phyloP scores from a whole-genome alignment of 2,797 vertebrate species.

The Liasis olivaceus region DNA sequence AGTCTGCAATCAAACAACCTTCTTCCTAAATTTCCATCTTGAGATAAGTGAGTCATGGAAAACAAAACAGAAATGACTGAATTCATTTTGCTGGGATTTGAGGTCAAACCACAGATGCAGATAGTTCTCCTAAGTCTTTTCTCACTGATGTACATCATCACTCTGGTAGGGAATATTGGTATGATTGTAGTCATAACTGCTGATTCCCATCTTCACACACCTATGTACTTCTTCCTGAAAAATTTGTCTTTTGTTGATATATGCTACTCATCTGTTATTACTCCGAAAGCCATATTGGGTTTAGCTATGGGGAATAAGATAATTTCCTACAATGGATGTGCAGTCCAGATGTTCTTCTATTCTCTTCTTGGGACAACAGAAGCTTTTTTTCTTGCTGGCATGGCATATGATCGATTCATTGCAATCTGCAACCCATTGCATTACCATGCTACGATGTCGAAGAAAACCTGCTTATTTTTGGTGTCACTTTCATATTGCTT shows the following conservation, averaged over 20 bases:
- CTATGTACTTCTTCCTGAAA: conserved; percentile 21
- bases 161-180: not conserved
- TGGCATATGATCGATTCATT: conserved; percentile 55
- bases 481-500: conserved; percentile 45
- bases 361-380: conserved; percentile 47
- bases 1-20: not conserved
- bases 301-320: conserved; percentile 36
- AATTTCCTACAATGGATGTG: conserved; percentile 52
- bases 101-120: not conserved
- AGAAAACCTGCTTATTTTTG: conserved; percentile 23
- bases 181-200: not conserved
- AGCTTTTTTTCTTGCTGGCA: conserved; percentile 49
- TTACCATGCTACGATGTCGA: conserved; percentile 43
- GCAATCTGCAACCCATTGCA: conserved; percentile 51
- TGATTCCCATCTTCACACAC: conserved; percentile 1
- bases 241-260: conserved; percentile 54
- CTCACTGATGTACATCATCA: not conserved
- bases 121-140: not conserved
- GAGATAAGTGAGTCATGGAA: conserved; percentile 14
- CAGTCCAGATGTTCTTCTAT: conserved; percentile 53
- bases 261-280: conserved; percentile 53
- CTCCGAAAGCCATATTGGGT: conserved; percentile 49
- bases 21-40: not conserved
- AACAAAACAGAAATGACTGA: conserved; percentile 49
- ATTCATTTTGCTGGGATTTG: conserved; percentile 59